These are phyloP conservation scores for Tipula helvola DNA, from an alignment of 2,888 invertebrate genomes.

Conservation along the genomic window DNA sequence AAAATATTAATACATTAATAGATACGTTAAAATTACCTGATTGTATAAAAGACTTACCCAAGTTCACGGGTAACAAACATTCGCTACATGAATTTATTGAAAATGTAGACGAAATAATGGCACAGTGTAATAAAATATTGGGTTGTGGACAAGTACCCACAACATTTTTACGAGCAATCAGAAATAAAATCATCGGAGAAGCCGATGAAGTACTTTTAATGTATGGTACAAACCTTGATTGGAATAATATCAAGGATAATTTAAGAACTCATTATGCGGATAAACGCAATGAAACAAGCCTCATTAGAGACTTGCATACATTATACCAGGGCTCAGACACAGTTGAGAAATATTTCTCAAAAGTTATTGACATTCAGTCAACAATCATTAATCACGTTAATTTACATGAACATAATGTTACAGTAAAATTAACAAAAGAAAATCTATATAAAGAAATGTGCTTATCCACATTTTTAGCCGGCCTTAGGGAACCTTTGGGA, in stretches of 20 bases:
- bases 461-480: neutral
- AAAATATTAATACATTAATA: neutral
- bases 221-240: no score
- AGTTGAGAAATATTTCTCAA: neutral
- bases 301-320: neutral
- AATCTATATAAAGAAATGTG: no score
- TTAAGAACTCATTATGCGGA: no score
- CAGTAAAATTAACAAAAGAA: neutral
- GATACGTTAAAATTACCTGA: neutral
- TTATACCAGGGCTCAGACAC: neutral
- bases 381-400: no score
- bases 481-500: neutral
- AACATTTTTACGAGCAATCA: neutral
- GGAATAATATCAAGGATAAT: no score
- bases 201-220: no score
- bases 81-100: neutral
- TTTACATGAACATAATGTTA: neutral
- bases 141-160: neutral
- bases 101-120: neutral
- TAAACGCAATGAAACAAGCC: no score
- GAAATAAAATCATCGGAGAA: no score
- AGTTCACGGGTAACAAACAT: no score
- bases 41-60: neutral
- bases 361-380: neutral
- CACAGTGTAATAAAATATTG: neutral